Conservation (phyloP, 2,113 vertebrate species). For the Neoarius graeffei region DNA sequence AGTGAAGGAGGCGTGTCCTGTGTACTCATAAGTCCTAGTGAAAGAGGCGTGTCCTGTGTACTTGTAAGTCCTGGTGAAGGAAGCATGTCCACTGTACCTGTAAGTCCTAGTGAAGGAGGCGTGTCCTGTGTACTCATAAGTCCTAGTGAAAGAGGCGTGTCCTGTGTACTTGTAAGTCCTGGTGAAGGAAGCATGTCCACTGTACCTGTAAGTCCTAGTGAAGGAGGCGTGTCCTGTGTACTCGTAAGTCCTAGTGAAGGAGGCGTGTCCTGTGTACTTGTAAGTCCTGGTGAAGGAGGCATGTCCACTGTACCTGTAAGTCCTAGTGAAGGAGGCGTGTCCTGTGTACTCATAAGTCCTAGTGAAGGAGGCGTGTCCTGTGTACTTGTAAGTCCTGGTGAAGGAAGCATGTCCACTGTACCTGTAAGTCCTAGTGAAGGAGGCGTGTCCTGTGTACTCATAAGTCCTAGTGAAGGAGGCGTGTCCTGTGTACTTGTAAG, state of each 20-base stretch:
- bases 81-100: neutral
- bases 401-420: neutral
- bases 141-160: neutral
- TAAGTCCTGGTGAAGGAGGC: neutral
- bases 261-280: neutral
- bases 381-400: neutral
- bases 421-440: neutral
- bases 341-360: too few relatives aligned
- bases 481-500: neutral
- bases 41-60: neutral
- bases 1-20: neutral
- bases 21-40: neutral
- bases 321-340: neutral
- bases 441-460: neutral
- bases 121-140: neutral
- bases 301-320: neutral
- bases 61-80: neutral
- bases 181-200: neutral
- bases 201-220: neutral
- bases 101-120: neutral
- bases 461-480: neutral
- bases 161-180: too few relatives aligned
- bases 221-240: neutral
- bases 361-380: neutral
- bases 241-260: neutral